Base-by-base conservation (phyloP, 2,797 vertebrate genomes). In the Ispidina lecontei region DNA sequence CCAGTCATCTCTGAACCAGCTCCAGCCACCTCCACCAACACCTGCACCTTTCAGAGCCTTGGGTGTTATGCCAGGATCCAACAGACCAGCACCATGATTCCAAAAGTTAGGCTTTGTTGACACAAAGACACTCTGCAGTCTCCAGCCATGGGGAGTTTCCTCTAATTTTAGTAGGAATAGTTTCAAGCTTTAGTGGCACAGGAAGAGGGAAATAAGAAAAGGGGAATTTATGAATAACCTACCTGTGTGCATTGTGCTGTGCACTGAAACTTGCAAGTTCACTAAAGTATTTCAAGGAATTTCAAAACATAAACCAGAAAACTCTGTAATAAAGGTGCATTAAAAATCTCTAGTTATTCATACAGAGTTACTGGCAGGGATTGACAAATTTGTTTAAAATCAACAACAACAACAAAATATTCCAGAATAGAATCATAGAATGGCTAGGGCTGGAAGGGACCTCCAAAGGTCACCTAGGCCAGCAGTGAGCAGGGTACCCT, bases 341-440 rank as follows among this genome's bases (percentile, higher is more conserved):
- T 60, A 37, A 47, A 89, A 55, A 31, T 31, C 19, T 39, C 79
- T 33, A 58, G 11, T 19, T 55, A 47, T 51, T 79, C 14, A 14
- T 14, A 55, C 7, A 13, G 10, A 56, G 21, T 3, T 47, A 37
- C 8, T 0, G 0, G 1, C 5, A 83, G 13, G 14, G 23, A 9
- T 74, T 86, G 11, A 29, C 21, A 55, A 54, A 74, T 51, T 58
- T 75, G 1, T 23, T 31, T 81, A 26, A 51, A 65, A 26, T 63
- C 26, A 74, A 43, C 3, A 55, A 25, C 8, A 25, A 49, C 13
- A 49, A 26, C 5, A 49, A 49, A 49, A 26, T 26, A 46, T 14
- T 80, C 29, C 39, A 91, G 73, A 71, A 29, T 69, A 37, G 12
- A 37, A 14, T 37, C 12, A 37, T 37, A 37, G 37, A 37, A 37